Evolutionary conservation across 2,888 invertebrate genomes (phyloP), one percentile per base, ranked within the genome.

Genomic region (Toxonevra muliebris): DNA sequence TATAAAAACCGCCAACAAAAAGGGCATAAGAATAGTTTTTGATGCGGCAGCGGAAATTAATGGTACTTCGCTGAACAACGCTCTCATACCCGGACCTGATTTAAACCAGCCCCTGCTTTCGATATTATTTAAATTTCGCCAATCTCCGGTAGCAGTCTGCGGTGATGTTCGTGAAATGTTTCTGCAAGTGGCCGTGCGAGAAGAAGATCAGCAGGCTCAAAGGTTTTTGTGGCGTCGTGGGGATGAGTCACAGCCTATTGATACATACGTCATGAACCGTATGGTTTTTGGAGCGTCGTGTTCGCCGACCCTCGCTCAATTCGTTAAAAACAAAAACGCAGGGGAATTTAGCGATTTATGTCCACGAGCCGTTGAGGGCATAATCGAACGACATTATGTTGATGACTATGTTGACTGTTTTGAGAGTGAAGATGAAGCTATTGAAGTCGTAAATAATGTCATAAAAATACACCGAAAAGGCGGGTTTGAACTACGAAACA

Each of bases 131-230:
- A 76, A 78, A 30, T 82, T 81, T 60, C 61, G 80, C 12, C 69
- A 75, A 65, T 40, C 66, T 0, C 58, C 61, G 0, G 59, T 79
- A 0, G 80, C 77, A 0, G 65, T 80, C 1, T 75, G 62, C 8
- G 80, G 73, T 0, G 82, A 84, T 58, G 77, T 82, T 0, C 72
- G 68, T 8, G 79, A 83, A 58, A 81, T 82, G 80, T 82, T 80
- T 57, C 66, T 76, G 5, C 80, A 77, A 45, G 66, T 82, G 0
- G 71, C 70, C 7, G 57, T 68, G 3, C 10, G 15, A 30, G 55
- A 53, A 12, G 58, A 58, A 17, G 64, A 67, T 15, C 59, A 53
- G 43, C 20, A 69, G n/a, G 12, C 40, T 41, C 70, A 67, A 12
- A 41, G 61, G 54, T 69, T 69, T 40, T n/a, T 67, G 19, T 69